Conservation (phyloP, 2,888 invertebrate species). For the Heliconius cydno region DNA sequence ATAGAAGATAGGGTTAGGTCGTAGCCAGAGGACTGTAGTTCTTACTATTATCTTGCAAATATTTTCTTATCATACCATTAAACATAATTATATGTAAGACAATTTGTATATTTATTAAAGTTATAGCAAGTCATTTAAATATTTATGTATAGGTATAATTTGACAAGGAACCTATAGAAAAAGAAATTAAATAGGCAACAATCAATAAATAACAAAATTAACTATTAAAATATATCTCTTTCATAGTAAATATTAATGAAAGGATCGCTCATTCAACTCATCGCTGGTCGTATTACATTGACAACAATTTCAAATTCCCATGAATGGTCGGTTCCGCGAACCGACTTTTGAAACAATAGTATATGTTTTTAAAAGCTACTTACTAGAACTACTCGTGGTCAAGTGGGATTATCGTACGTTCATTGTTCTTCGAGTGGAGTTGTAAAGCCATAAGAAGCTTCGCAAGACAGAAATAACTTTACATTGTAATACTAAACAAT, state of each 20-base stretch:
- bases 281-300: conserved; percentile 65
- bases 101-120: not conserved
- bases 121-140: not conserved
- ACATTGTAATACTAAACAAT: not conserved
- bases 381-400: conserved; percentile 40
- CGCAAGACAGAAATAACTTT: not conserved
- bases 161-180: no score
- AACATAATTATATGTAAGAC: not conserved
- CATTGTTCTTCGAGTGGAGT: conserved; percentile 44
- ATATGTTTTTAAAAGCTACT: conserved; percentile 41
- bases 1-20: conserved; percentile 67
- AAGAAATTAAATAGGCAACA: no score
- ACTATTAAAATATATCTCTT: not conserved
- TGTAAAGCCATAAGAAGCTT: conserved; percentile 27
- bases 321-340: conserved; percentile 57
- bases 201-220: not conserved
- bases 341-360: conserved; percentile 70
- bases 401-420: conserved; percentile 45
- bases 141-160: not conserved
- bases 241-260: not conserved
- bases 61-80: not conserved
- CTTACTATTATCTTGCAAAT: not conserved
- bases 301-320: conserved; percentile 62
- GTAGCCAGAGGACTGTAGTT: conserved; percentile 55
- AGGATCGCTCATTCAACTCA: conserved; percentile 5